Conservation (phyloP, 2,113 vertebrate genomes). For the Arenaria interpres region DNA sequence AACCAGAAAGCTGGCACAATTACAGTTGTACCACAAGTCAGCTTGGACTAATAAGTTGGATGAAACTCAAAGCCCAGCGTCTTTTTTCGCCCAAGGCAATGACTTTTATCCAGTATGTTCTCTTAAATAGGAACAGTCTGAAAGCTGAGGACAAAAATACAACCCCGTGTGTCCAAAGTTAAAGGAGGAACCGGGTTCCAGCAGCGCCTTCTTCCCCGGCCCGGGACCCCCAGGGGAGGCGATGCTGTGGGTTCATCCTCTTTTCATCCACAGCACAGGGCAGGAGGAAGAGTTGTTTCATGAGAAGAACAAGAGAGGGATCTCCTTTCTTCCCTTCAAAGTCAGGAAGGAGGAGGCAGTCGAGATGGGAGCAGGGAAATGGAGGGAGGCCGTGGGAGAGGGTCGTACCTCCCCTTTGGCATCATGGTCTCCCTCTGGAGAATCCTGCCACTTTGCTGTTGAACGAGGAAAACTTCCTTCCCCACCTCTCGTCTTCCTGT, state of each 20-base stretch:
- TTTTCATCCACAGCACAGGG: neutral
- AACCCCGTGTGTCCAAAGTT: neutral
- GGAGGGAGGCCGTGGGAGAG: neutral
- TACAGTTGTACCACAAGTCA: constrained; percentile 35
- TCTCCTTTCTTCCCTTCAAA: constrained; percentile 8
- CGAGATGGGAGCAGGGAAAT: neutral
- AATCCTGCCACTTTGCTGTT: neutral
- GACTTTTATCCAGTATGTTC: constrained; percentile 55
- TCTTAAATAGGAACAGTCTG: constrained; percentile 61
- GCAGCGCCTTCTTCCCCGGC: neutral
- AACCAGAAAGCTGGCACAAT: constrained; percentile 32
- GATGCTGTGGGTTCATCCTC: neutral
- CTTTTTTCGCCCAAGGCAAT: constrained; percentile 36
- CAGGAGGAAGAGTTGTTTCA: constrained; percentile 11
- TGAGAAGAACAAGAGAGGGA: neutral
- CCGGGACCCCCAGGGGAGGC: neutral
- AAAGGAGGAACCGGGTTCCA: neutral
- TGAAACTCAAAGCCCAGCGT: constrained; percentile 45
- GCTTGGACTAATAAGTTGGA: constrained; percentile 58
- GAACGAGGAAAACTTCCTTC: neutral
- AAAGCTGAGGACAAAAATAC: constrained; percentile 30
- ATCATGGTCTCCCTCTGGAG: neutral
- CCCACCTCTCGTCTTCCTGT: neutral
- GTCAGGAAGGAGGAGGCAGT: neutral
- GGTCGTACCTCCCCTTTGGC: neutral